Evolutionary conservation across 2,797 vertebrate genomes (phyloP), one percentile per base, ranked within the genome.

Genomic region (Phoeniculus purpureus): DNA sequence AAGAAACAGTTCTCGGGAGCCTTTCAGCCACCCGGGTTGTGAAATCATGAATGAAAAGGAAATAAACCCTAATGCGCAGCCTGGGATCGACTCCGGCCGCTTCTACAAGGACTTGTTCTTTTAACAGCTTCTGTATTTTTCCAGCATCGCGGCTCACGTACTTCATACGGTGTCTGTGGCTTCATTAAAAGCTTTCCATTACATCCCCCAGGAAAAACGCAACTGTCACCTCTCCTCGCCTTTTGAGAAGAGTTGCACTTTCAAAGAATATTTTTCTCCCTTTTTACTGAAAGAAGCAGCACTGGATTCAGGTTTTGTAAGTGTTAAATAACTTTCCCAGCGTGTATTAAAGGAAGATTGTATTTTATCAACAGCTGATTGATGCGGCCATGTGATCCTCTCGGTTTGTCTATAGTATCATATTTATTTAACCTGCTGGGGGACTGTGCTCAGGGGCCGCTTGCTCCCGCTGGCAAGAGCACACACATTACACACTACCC

Each of bases 361-460:
- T 98, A 98, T 98, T 99, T 98, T 98, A 98, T 99, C 98, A 98
- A 96, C 97, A 96, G 97, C 96, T 98, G 98, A 99, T 98, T 98
- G 98, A 98, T 98, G 98, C 98, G 97, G 98, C 98, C 98, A 97
- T 98, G 98, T 98, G 98, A 98, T 98, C 98, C 98, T 98, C 98
- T 98, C 97, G 97, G 98, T 98, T 98, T 98, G 97, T 98, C 98
- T 98, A 97, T 98, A 97, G 98, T 98, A 98, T 99, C 98, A 98
- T 99, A 99, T 99, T 99, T 99, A 99, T 99, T 98, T 99, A 99
- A 99, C 98, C 98, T 98, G 98, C 98, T 98, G 98, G 97, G 98
- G 98, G 98, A 98, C 98, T 96, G 97, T 98, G 97, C 97, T 97
- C 98, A 96, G 98, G 98, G 98, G 98, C 98, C 97, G 98, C 96